These are phyloP conservation scores for Microchirus variegatus DNA, from an alignment of 2,797 vertebrate species.

Conservation along the genomic window DNA sequence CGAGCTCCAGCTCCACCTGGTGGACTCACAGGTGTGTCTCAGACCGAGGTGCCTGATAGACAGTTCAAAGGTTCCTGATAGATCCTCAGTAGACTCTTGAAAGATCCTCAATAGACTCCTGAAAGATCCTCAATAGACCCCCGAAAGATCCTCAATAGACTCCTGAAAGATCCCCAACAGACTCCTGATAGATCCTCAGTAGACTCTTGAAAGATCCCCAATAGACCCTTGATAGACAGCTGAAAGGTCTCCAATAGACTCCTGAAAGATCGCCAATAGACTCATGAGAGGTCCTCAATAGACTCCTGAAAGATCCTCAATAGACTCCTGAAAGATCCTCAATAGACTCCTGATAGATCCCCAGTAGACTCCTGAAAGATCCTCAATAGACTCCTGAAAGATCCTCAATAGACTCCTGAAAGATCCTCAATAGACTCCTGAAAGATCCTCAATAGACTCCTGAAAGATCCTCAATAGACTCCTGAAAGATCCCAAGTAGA, in stretches of 20 bases:
- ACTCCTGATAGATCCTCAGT: background rate
- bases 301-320: background rate
- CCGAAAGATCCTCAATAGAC: background rate
- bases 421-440: background rate
- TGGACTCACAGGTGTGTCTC: slow-evolving; percentile 59
- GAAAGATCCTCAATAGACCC: too few species aligned
- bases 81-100: too few species aligned
- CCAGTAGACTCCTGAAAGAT: too few species aligned
- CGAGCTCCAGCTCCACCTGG: slow-evolving; percentile 68
- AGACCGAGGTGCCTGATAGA: background rate
- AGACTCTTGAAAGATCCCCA: background rate
- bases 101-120: too few species aligned
- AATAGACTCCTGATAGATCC: background rate
- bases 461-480: background rate
- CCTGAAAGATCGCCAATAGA: background rate
- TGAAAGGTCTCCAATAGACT: too few species aligned
- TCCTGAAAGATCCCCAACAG: background rate
- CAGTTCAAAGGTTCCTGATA: background rate
- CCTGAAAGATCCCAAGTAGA: background rate
- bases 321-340: background rate
- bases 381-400: background rate
- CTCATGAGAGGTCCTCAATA: too few species aligned
- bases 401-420: too few species aligned
- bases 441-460: too few species aligned
- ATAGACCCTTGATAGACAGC: background rate